These are phyloP conservation scores for Vireo altiloquus DNA, from an alignment of 2,113 vertebrate genomes.

Conservation along the genomic window DNA sequence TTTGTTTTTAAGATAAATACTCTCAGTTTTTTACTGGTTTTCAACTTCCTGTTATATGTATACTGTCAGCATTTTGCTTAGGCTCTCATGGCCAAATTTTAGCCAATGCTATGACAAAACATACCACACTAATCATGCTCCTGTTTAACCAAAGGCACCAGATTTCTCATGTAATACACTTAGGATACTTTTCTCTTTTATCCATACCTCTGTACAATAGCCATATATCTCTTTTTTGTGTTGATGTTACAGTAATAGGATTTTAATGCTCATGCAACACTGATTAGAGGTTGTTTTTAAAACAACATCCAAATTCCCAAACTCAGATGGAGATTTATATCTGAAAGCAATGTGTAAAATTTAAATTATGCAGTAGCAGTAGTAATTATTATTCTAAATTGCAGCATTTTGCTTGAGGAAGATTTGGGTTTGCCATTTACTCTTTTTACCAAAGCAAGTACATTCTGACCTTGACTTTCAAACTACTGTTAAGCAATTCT, in stretches of 20 bases:
- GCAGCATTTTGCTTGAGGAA: not conserved
- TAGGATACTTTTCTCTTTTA: not conserved
- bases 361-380: not conserved
- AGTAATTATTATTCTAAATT: not conserved
- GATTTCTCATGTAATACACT: not conserved
- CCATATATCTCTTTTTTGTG: not conserved
- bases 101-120: not conserved
- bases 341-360: not conserved
- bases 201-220: not conserved
- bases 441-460: not conserved
- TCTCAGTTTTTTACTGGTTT: not conserved
- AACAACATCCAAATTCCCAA: not conserved
- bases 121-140: not conserved
- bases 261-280: not conserved
- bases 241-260: not conserved
- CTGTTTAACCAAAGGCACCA: not conserved
- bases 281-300: not conserved
- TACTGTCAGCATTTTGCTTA: not conserved
- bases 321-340: not conserved
- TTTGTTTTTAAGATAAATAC: not conserved
- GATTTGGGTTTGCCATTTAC: not conserved
- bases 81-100: not conserved
- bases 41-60: not conserved
- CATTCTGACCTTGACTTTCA: not conserved
- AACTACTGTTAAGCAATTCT: not conserved